These are phyloP conservation scores for Nomada goodeniana DNA, from an alignment of 2,888 invertebrate genomes.

Conservation along the genomic window DNA sequence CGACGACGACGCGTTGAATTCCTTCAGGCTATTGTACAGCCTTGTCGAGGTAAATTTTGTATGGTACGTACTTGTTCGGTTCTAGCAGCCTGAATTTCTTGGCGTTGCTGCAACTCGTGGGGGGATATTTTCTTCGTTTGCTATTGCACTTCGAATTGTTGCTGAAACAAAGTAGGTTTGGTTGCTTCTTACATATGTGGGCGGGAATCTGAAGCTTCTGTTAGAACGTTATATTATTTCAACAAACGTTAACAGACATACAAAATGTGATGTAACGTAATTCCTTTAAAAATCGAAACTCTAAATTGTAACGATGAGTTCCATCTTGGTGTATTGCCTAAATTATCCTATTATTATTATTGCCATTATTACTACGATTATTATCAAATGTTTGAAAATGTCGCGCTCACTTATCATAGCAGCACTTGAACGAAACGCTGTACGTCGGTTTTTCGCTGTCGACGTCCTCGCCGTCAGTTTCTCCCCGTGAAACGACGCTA, in stretches of 20 bases:
- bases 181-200: too few species aligned
- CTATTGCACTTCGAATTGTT: neutral
- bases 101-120: neutral
- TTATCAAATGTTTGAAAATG: neutral
- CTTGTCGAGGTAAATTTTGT: neutral
- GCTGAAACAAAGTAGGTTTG: conserved; percentile 8
- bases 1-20: neutral
- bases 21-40: neutral
- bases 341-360: neutral
- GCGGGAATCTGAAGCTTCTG: too few species aligned
- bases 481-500: conserved; percentile 27
- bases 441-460: conserved; percentile 20
- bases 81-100: conserved; percentile 3
- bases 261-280: neutral
- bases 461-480: conserved; percentile 1
- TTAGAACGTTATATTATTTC: too few species aligned
- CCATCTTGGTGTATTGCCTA: neutral
- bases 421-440: conserved; percentile 33
- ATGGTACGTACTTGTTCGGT: neutral
- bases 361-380: neutral
- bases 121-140: conserved; percentile 8
- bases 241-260: too few species aligned
- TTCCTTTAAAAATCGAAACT: neutral
- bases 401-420: conserved; percentile 16
- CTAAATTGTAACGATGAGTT: neutral